Evolutionary conservation across 2,888 invertebrate genomes (phyloP).

Genomic region (Aleiodes testaceus): DNA sequence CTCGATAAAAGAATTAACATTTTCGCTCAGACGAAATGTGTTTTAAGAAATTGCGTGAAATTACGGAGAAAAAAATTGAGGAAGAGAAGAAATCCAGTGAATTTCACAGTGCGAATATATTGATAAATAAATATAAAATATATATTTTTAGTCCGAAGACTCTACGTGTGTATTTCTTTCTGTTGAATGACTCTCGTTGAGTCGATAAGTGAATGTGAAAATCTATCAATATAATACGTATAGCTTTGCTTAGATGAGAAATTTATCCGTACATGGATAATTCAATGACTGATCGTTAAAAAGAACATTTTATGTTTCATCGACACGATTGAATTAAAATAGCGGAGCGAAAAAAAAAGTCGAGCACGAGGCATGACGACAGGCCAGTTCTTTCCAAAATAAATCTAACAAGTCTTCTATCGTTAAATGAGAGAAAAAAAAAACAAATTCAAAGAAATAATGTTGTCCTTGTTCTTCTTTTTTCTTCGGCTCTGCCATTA

Average conservation of each 20-base stretch:
- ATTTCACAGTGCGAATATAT: conserved; percentile 43
- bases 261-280: conserved; percentile 24
- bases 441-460: conserved; percentile 10
- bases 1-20: neutral
- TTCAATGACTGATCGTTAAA: conserved; percentile 16
- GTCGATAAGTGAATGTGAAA: conserved; percentile 22
- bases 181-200: neutral
- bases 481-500: conserved; percentile 53
- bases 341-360: conserved; percentile 17
- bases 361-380: neutral
- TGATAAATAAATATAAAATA: conserved; percentile 52
- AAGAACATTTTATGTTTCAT: conserved; percentile 16
- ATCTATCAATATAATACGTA: conserved; percentile 13
- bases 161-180: conserved; percentile 58
- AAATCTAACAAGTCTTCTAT: neutral
- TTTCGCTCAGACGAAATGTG: too few relatives aligned
- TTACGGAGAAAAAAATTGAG: conserved; percentile 13
- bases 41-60: neutral
- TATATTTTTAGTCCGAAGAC: conserved; percentile 64
- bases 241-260: conserved; percentile 17
- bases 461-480: conserved; percentile 51
- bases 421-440: neutral
- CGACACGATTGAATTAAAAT: conserved; percentile 1
- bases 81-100: too few relatives aligned
- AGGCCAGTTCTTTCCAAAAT: neutral